Base-by-base conservation (phyloP, 2,113 vertebrate species). In the Syngnathus scovelli region DNA sequence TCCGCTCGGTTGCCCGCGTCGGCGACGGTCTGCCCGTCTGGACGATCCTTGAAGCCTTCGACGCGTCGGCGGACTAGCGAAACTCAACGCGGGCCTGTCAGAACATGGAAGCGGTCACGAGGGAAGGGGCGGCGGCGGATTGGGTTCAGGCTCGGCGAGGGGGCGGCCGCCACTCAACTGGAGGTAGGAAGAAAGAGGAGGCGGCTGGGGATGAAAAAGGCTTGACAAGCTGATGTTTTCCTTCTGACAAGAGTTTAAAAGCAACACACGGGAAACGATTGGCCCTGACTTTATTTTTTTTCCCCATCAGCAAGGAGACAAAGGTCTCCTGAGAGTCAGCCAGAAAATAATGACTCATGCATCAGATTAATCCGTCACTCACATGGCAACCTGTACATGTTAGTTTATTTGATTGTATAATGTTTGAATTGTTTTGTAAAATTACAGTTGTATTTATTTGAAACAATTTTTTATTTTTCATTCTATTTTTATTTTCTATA, bases 91-190 rank as follows among this genome's bases (percentile, higher is more conserved):
- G 41, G 33, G 75, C 78, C 85, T 88, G 84, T 86, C 81, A 87
- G 80, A 80, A 82, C 38, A 44, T 70, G 76, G 61, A 67, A 19
- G 62, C 79, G 82, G 71, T 79, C 67, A 61, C 68, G 64, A 67
- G 75, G 62, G 71, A 54, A 49, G 77, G 69, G 1, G 64, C 43
- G 65, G 48, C n/a, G 21, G 39, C 21, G 44, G 18, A 5, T 37
- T 8, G 59, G 37, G 37, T 18, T 59, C 56, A 19, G 12, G 56
- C 33, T 33, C 18, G 0, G 33, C 78, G 6, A 41, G 80, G 80
- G 77, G 82, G 75, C 11, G 71, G 64, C 83, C 84, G 86, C 88
- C 87, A 89, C 82, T 89, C 83, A 85, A 78, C 4, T 6, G 7
- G 52, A 71, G 73, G 82, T 70, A 82, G 78, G 83, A 68, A 79